phyloP scores from a whole-genome alignment of 2,113 vertebrate genomes.

The Limanda limanda region DNA sequence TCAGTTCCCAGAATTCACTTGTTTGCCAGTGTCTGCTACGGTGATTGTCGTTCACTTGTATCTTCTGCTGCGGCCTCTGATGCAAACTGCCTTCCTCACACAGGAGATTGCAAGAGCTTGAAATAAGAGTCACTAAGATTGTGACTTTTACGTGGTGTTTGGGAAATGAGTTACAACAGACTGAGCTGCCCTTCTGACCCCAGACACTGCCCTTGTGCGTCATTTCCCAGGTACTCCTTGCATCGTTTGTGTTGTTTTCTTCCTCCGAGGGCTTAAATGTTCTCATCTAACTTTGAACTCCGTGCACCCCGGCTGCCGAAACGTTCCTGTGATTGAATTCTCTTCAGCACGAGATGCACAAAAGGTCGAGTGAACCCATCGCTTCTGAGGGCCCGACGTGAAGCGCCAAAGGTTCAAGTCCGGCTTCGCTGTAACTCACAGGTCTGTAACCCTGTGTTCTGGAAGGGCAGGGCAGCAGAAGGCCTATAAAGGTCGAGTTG shows the following conservation, averaged over 20 bases:
- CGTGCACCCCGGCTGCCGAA: not conserved
- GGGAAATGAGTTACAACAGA: not conserved
- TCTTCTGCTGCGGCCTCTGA: too few species aligned
- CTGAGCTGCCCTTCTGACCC: not conserved
- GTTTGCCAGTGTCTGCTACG: not conserved
- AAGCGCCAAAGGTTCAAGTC: constrained; percentile 32
- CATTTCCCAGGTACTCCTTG: not conserved
- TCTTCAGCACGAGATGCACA: not conserved
- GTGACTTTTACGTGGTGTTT: too few species aligned
- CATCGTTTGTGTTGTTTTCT: too few species aligned
- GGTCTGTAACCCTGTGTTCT: constrained; percentile 22
- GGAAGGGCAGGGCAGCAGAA: not conserved
- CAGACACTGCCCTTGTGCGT: not conserved
- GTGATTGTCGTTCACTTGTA: not conserved
- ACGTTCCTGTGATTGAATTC: too few species aligned
- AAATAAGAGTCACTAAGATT: too few species aligned
- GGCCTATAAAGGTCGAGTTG: constrained; percentile 21
- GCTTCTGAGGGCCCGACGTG: constrained; percentile 7
- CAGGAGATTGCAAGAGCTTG: too few species aligned
- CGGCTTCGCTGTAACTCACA: constrained; percentile 3
- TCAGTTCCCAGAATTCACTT: constrained; percentile 25
- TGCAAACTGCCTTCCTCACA: too few species aligned
- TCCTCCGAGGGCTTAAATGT: too few species aligned
- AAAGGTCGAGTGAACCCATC: too few species aligned
- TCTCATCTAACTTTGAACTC: constrained; percentile 20